Evolutionary conservation across 1,140 invertebrate species (phyloP).

Genomic region (Drosophila equinoxialis): DNA sequence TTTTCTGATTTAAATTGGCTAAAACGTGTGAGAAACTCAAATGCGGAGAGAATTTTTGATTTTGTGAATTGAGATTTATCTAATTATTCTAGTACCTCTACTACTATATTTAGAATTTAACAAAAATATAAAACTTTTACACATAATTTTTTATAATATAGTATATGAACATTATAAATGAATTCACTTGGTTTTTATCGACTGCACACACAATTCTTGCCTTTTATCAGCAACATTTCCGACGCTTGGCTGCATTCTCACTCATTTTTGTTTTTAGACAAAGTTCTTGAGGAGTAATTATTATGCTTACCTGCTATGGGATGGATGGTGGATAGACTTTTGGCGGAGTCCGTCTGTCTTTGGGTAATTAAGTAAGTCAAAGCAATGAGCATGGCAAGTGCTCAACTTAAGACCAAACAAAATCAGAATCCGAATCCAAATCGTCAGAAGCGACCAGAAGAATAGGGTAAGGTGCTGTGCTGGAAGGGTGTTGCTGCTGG

Average conservation of each 20-base stretch:
- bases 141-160: too few species aligned
- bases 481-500: background rate
- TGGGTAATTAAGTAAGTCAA: conserved; percentile 48
- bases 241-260: conserved; percentile 67
- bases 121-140: too few species aligned
- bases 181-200: conserved; percentile 55
- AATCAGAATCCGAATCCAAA: background rate
- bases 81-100: too few species aligned
- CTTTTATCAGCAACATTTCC: conserved; percentile 67
- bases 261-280: conserved; percentile 48
- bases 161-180: conserved; percentile 29
- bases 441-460: background rate
- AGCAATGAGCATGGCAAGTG: conserved; percentile 69
- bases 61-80: too few species aligned
- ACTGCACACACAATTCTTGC: conserved; percentile 53
- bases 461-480: background rate
- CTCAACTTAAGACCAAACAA: conserved; percentile 28
- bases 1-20: too few species aligned
- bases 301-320: conserved; percentile 4
- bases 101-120: too few species aligned
- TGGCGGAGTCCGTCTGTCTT: conserved; percentile 26
- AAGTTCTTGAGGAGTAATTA: conserved; percentile 62
- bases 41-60: too few species aligned
- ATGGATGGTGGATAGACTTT: background rate
- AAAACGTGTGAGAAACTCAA: too few species aligned